A percentile compares a stretch with the other conserved stretches of the same genome.
These are phyloP conservation scores for Pseudobourletiella spinata DNA, from an alignment of 1,140 invertebrate species.

Conservation along the genomic window DNA sequence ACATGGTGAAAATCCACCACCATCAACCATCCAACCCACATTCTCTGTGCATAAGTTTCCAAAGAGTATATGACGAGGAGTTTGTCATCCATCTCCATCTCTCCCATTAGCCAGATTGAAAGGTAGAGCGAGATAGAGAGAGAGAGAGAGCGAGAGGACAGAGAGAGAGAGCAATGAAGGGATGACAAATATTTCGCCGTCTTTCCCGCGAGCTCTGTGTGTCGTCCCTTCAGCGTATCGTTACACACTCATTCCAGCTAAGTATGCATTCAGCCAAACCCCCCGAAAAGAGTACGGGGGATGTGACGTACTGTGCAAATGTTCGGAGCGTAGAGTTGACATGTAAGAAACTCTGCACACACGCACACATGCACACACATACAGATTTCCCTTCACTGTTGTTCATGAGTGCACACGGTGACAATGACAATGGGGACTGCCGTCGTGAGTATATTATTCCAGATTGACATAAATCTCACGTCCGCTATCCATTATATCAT, in stretches of 20 bases:
- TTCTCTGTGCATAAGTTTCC: too few species aligned
- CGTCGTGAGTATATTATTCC: not conserved
- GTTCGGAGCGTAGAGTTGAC: not conserved
- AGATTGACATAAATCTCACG: constrained; percentile 4
- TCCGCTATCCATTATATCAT: not conserved
- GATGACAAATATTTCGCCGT: constrained; percentile 16
- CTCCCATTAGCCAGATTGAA: constrained; percentile 23
- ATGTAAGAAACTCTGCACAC: not conserved
- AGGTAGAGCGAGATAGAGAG: not conserved
- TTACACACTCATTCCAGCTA: too few species aligned
- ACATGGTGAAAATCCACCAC: not conserved
- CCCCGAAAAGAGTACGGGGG: too few species aligned
- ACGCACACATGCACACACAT: not conserved
- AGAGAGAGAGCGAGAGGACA: too few species aligned
- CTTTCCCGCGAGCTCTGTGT: not conserved
- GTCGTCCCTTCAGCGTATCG: too few species aligned
- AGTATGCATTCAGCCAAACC: too few species aligned
- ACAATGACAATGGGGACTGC: too few species aligned
- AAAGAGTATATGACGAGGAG: too few species aligned
- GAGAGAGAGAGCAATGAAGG: too few species aligned
- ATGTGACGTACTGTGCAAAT: not conserved
- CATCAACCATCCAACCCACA: too few species aligned
- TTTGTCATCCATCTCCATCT: constrained; percentile 14
- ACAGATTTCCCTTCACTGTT: not conserved
- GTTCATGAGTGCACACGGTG: too few species aligned